Percentiles rank a stretch among this genome's conserved stretches.
Evolutionary conservation across 1,140 invertebrate genomes (phyloP).

Genomic region (Drosophila melanogaster): Release_6_plus_ISO1_MT NT_033777.3:10390001-10390500

Average conservation of each 20-base stretch:
- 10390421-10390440: background rate
- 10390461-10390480: conserved; percentile 19
- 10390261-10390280: conserved; percentile 18
- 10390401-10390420: conserved; percentile 16
- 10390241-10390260: conserved; percentile 25
- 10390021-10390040: conserved; percentile 49
- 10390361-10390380: conserved; percentile 68
- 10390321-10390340: conserved; percentile 37
- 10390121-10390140: conserved; percentile 35
- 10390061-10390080: conserved; percentile 34
- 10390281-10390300: conserved; percentile 26
- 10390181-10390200: conserved; percentile 69
- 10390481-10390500: conserved; percentile 59
- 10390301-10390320: conserved; percentile 29
- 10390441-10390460: conserved; percentile 43
- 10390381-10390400: conserved; percentile 22
- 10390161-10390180: conserved; percentile 52
- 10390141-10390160: background rate
- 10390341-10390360: conserved; percentile 76
- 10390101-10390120: conserved; percentile 67
- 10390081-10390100: conserved; percentile 63
- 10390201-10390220: conserved; percentile 25
- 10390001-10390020: conserved; percentile 30
- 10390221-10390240: conserved; percentile 5
- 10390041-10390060: conserved; percentile 68